Evolutionary conservation across 2,888 invertebrate species (phyloP), one percentile per base, ranked within the genome.

Genomic region (Exephanes ischioxanthus): DNA sequence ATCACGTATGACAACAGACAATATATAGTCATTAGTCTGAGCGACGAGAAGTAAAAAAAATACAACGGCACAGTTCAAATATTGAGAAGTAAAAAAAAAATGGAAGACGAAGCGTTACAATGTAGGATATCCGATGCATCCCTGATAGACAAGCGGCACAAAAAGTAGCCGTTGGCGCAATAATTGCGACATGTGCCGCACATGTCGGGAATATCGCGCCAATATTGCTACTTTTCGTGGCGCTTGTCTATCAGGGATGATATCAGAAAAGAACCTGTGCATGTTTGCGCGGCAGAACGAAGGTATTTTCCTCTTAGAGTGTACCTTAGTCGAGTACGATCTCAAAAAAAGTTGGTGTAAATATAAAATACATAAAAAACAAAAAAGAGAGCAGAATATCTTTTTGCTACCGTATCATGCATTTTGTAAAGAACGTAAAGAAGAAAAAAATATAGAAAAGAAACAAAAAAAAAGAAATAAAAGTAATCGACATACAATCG

Each of bases 21-120:
- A 90, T 87, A 90, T 87, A 80, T 88, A 89, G 88, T 89, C 86
- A 87, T 88, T 89, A 89, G 78, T 80, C 80, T 75, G 71, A 79
- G 77, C 58, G 77, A 73, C 72, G 68, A 48, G 16, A 14, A 48
- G 63, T 58, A 58, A 81, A 82, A 53, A 72, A 71, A 66, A 68
- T 58, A 75, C 55, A 58, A 58, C 58, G 68, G 68, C 71, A 82
- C 63, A 71, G 63, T 81, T 81, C 70, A 76, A 81, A 81, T 76
- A 45, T 41, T 33, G 19, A 55, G 70, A 53, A 22, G 53, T 48
- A 58, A n/a, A 63, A 71, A 61, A 7, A 26, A 66, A 79, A 22
- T 37, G n/a, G n/a, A 41, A 58, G 30, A 72, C 33, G 26, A 53
- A 22, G n/a, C 67, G 26, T 19, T 63, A 55, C 66, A 37, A 77